Percentiles rank a stretch among this genome's conserved stretches.
Conservation (phyloP, 2,888 invertebrate genomes). For the Oxycera nigricornis region DNA sequence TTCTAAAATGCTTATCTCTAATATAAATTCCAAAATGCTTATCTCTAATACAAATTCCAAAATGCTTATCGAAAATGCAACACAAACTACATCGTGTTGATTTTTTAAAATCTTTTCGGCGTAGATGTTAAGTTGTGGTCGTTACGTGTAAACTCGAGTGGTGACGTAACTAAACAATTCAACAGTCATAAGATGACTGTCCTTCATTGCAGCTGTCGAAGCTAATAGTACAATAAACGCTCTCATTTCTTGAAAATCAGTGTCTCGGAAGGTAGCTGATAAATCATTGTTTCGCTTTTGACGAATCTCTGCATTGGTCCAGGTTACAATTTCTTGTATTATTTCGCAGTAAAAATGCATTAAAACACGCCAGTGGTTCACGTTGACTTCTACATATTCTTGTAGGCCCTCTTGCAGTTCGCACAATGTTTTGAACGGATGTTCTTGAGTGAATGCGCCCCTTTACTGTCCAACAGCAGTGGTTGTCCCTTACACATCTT, state of each 20-base stretch:
- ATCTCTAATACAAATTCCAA: no score
- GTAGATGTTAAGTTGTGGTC: no score
- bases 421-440: neutral
- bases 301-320: neutral
- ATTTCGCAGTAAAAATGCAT: neutral
- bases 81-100: no score
- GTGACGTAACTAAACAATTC: no score
- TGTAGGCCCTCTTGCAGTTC: conserved; percentile 37
- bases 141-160: no score
- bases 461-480: conserved; percentile 43
- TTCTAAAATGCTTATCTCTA: no score
- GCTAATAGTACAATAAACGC: conserved; percentile 49
- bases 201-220: conserved; percentile 49
- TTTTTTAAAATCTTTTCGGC: no score
- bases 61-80: no score
- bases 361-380: neutral
- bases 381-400: conserved; percentile 40
- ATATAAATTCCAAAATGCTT: no score
- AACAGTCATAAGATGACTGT: conserved; percentile 49
- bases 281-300: neutral
- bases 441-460: conserved; percentile 17
- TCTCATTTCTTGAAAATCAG: conserved; percentile 47
- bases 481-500: conserved; percentile 40
- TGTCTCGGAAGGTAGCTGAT: conserved; percentile 18
- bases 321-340: neutral